Conservation (phyloP, 2,113 vertebrate genomes). For the Thalassarche chlororhynchos region DNA sequence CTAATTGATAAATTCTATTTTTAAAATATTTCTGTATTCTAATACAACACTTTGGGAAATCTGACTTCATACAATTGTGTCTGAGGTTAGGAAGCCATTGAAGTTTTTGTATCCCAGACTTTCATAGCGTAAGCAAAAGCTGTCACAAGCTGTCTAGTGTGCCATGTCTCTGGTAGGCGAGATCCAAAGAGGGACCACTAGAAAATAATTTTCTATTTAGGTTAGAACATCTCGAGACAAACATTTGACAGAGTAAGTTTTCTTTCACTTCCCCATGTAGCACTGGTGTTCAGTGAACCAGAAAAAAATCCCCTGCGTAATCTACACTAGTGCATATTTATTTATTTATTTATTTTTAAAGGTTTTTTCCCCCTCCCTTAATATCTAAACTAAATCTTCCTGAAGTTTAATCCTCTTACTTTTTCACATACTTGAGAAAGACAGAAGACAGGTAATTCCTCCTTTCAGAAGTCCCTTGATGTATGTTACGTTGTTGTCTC, state of each 20-base stretch:
- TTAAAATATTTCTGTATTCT: neutral
- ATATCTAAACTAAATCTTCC: neutral
- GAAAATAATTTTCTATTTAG: neutral
- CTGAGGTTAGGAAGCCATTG: neutral
- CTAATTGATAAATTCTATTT: neutral
- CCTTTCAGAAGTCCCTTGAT: neutral
- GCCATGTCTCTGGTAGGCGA: neutral
- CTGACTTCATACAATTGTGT: neutral
- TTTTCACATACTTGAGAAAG: neutral
- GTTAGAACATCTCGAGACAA: neutral
- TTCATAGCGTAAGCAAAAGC: neutral
- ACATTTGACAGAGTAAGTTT: neutral
- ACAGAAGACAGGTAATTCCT: neutral
- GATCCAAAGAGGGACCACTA: neutral
- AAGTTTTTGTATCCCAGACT: neutral
- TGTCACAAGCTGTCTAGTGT: neutral
- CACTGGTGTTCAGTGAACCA: neutral
- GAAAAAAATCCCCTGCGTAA: neutral
- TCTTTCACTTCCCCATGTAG: neutral
- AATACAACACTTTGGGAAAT: neutral
- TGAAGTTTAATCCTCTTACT: neutral
- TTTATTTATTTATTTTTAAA: neutral
- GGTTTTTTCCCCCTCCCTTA: neutral
- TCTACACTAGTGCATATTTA: neutral
- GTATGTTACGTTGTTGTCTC: fast-evolving